Conservation (phyloP, 2,797 vertebrate genomes). For the Thalassophryne amazonica region DNA sequence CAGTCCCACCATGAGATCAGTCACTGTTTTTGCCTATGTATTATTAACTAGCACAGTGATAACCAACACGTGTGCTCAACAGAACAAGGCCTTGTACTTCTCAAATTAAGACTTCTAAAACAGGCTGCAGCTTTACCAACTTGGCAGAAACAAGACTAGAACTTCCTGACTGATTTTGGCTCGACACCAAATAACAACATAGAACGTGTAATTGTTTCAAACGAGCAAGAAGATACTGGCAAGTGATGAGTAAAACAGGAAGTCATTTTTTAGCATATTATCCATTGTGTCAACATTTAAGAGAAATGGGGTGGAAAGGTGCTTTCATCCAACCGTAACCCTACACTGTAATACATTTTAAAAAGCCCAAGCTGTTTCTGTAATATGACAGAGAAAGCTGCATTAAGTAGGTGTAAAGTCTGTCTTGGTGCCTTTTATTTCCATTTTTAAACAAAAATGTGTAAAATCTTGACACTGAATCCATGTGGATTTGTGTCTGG, state of each 20-base stretch:
- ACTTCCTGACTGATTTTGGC: constrained; percentile 16
- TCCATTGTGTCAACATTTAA: constrained; percentile 5
- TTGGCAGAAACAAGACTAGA: constrained; percentile 9
- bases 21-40: constrained; percentile 61
- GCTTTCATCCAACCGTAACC: no score
- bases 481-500: no score
- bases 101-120: constrained; percentile 31
- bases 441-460: no score
- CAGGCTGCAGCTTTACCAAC: constrained; percentile 6
- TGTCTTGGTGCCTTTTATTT: no score
- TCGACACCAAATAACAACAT: constrained; percentile 21
- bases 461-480: no score
- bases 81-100: constrained; percentile 2
- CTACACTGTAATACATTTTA: no score
- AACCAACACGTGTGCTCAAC: constrained; percentile 12
- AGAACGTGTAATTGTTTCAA: constrained; percentile 19
- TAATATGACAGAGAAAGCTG: no score
- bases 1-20: constrained; percentile 30
- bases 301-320: neutral
- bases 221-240: constrained; percentile 26
- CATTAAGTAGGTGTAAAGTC: no score
- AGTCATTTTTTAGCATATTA: constrained; percentile 9
- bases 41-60: constrained; percentile 66
- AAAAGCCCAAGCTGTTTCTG: no score
- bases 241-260: constrained; percentile 26